Percentiles rank a stretch among this genome's conserved stretches.
Conservation (phyloP, 1,140 invertebrate genomes). For the Rhopalosiphum maidis region DNA sequence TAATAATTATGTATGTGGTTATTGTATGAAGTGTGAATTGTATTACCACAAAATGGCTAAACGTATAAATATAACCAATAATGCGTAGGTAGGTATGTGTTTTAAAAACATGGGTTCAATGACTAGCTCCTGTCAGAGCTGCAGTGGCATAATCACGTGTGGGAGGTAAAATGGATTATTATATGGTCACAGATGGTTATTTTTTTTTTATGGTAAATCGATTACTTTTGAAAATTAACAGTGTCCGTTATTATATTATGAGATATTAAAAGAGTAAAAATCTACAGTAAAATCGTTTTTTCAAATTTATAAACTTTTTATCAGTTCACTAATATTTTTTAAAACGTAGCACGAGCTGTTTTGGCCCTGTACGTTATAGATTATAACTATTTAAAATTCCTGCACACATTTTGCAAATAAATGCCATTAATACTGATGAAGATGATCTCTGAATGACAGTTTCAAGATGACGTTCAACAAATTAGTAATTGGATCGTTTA, state of each 20-base stretch:
- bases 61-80: too few relatives aligned
- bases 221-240: background rate
- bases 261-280: background rate
- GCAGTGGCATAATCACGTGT: background rate
- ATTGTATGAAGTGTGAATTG: too few relatives aligned
- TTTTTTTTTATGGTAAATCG: background rate
- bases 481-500: background rate
- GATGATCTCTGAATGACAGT: background rate
- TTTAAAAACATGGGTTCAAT: too few relatives aligned
- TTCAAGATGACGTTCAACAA: background rate
- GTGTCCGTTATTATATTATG: background rate
- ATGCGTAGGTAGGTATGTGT: too few relatives aligned
- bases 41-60: too few relatives aligned
- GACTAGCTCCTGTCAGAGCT: too few relatives aligned
- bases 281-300: background rate
- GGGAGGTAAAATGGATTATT: background rate
- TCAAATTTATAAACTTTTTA: background rate
- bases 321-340: background rate
- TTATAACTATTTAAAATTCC: too few relatives aligned
- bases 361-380: too few relatives aligned
- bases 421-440: too few relatives aligned
- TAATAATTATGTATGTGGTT: background rate
- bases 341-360: background rate
- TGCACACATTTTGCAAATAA: too few relatives aligned
- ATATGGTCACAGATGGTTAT: background rate